phyloP scores from a whole-genome alignment of 2,797 vertebrate genomes.

The Gymnopithys bicolor region DNA sequence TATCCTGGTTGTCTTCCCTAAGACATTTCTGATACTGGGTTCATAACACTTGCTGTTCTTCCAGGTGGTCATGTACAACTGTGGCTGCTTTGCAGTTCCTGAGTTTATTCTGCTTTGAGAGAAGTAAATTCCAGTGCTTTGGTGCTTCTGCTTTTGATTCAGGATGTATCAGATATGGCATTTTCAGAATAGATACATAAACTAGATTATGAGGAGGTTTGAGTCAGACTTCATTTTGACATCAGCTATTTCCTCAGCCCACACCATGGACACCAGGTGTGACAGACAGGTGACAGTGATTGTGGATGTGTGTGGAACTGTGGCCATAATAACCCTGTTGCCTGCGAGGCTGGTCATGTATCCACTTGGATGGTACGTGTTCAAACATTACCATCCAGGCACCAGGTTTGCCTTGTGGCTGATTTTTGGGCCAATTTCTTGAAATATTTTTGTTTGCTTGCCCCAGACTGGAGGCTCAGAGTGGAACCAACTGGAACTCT shows the following conservation, averaged over 20 bases:
- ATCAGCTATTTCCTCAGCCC: background rate
- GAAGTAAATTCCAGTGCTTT: background rate
- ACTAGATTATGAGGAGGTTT: background rate
- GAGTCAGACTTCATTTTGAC: background rate
- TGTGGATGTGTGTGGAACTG: rapidly evolving
- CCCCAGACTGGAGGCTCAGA: background rate
- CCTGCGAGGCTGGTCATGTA: background rate
- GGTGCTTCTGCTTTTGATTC: background rate
- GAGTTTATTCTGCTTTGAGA: background rate
- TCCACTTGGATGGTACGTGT: rapidly evolving
- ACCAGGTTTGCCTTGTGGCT: background rate
- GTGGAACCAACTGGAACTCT: background rate
- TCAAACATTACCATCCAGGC: background rate
- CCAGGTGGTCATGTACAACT: rapidly evolving
- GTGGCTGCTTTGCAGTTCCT: background rate
- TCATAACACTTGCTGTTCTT: background rate
- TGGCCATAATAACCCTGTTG: background rate
- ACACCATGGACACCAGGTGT: background rate
- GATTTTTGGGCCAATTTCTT: background rate
- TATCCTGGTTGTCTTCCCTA: too few relatives aligned
- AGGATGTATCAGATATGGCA: rapidly evolving
- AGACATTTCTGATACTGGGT: rapidly evolving
- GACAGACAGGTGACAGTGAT: background rate
- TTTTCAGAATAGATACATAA: background rate
- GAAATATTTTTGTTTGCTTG: background rate